Percentiles rank a stretch among this genome's conserved stretches.
phyloP scores from a whole-genome alignment of 2,113 vertebrate genomes.

The Peromyscus leucopus region DNA sequence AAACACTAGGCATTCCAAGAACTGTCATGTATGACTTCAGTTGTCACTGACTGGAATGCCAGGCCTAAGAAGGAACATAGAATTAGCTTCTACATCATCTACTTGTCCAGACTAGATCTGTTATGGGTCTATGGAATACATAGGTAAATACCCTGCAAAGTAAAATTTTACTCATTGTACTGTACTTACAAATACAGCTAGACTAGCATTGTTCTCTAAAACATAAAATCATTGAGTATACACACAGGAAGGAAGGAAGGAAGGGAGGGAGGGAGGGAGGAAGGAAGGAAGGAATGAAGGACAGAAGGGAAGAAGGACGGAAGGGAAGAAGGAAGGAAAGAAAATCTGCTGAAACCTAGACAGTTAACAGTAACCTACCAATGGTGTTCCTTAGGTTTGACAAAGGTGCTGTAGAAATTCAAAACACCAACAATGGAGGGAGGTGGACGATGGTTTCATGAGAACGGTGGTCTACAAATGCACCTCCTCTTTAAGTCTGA shows the following conservation, averaged over 20 bases:
- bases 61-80: constrained; percentile 11
- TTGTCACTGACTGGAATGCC: constrained; percentile 42
- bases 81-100: constrained; percentile 26
- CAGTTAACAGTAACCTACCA: not conserved
- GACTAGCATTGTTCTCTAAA: constrained; percentile 61
- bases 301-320: too few species aligned
- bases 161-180: constrained; percentile 57
- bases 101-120: constrained; percentile 22
- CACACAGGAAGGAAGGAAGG: not conserved
- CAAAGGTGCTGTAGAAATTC: not conserved
- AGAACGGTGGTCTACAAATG: not conserved
- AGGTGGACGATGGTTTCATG: not conserved
- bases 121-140: not conserved
- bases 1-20: constrained; percentile 71
- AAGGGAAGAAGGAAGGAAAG: fast-evolving
- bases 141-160: constrained; percentile 45
- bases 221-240: constrained; percentile 28
- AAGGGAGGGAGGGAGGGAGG: not conserved
- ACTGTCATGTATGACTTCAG: constrained; percentile 47
- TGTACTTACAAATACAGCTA: constrained; percentile 33
- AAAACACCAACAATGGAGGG: not conserved
- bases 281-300: not conserved
- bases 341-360: not conserved
- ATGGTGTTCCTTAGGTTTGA: not conserved
- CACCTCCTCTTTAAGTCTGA: not conserved